These are phyloP conservation scores for Sardina pilchardus DNA, from an alignment of 2,113 vertebrate genomes.

Conservation along the genomic window DNA sequence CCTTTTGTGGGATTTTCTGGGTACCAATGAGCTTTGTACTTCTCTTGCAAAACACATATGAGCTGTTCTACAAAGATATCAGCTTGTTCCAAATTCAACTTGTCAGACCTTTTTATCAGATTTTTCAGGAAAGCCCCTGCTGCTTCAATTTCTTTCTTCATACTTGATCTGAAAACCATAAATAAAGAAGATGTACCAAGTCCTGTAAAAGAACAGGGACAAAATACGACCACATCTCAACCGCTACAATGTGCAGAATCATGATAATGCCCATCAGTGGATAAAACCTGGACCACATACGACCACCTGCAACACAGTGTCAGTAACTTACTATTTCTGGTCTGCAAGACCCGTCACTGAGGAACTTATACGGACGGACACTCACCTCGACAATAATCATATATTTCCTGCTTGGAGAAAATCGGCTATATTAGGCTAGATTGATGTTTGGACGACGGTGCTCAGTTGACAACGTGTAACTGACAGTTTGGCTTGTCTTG, in stretches of 20 bases:
- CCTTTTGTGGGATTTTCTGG: slow-evolving; percentile 71
- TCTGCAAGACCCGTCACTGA: no score
- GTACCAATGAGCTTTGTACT: slow-evolving; percentile 76
- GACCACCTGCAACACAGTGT: no score
- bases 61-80: slow-evolving; percentile 70
- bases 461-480: not conserved
- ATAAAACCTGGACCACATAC: no score
- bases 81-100: slow-evolving; percentile 59
- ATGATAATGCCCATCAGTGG: no score
- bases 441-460: not conserved
- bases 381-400: not conserved
- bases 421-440: not conserved
- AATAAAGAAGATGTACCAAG: slow-evolving; percentile 10
- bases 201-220: slow-evolving; percentile 39
- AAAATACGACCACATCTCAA: no score
- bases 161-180: slow-evolving; percentile 48
- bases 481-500: not conserved
- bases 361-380: not conserved
- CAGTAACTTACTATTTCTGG: no score
- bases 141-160: slow-evolving; percentile 76
- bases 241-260: no score
- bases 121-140: slow-evolving; percentile 73
- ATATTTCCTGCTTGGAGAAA: not conserved
- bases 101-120: slow-evolving; percentile 61
- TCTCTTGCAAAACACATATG: slow-evolving; percentile 66